phyloP scores from a whole-genome alignment of 2,113 vertebrate genomes.

The Pteropus alecto region DNA sequence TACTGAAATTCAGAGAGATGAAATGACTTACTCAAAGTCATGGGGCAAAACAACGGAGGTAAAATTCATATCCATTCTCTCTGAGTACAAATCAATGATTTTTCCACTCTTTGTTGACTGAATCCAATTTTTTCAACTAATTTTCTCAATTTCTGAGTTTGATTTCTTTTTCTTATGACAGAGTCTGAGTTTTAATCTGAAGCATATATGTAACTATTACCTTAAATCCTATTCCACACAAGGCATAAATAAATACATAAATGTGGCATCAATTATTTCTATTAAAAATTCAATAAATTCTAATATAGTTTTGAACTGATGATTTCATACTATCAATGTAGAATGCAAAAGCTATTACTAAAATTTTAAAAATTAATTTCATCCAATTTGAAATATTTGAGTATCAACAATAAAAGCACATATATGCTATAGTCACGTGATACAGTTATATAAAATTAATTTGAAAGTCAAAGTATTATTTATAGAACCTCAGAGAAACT shows the following conservation, averaged over 20 bases:
- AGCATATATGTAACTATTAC: not conserved
- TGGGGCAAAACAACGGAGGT: not conserved
- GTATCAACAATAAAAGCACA: not conserved
- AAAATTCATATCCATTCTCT: not conserved
- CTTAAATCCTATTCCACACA: constrained; percentile 8
- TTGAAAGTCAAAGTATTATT: not conserved
- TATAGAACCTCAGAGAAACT: constrained; percentile 1
- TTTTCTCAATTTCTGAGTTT: not conserved
- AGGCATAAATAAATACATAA: not conserved
- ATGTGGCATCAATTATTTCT: not conserved
- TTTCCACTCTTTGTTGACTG: not conserved
- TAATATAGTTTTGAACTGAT: not conserved
- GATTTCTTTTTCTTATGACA: not conserved
- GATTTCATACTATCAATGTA: not conserved
- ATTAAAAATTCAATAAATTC: not conserved
- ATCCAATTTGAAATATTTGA: constrained; percentile 29
- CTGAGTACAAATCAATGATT: not conserved
- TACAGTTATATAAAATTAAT: not conserved
- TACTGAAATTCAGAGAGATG: not conserved
- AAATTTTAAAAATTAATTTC: not conserved
- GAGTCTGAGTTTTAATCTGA: constrained; percentile 13
- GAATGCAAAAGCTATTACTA: not conserved
- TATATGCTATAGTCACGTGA: not conserved
- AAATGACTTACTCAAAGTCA: not conserved
- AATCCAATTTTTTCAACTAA: constrained; percentile 28